Conservation (phyloP, 2,888 invertebrate genomes). For the Parasteatoda lunata region DNA sequence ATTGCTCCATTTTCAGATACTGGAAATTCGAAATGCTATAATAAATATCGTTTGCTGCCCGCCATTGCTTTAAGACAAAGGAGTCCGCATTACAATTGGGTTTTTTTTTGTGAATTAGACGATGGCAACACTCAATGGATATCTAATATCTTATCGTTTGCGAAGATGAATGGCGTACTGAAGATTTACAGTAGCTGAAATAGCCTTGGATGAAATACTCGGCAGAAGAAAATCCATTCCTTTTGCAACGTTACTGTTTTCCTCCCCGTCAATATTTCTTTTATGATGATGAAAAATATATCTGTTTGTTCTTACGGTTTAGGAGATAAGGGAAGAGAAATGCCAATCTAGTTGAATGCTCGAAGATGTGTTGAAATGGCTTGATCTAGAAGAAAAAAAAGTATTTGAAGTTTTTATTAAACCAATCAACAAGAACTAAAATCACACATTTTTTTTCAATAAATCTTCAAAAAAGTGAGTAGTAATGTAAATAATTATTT, state of each 20-base stretch:
- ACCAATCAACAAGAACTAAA: not conserved
- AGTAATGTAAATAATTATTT: not conserved
- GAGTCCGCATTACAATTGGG: constrained; percentile 18
- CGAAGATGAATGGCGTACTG: constrained; percentile 38
- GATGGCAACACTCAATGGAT: constrained; percentile 50
- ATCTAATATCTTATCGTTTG: constrained; percentile 59
- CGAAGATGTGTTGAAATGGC: not conserved
- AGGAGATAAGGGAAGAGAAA: not conserved
- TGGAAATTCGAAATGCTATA: constrained; percentile 52
- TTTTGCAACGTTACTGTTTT: constrained; percentile 10
- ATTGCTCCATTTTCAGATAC: constrained; percentile 63
- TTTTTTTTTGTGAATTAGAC: constrained; percentile 28
- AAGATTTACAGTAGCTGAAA: constrained; percentile 38
- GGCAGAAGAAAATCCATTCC: constrained; percentile 34
- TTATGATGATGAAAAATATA: constrained; percentile 14
- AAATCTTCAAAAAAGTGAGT: not conserved
- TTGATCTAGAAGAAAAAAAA: too few species aligned
- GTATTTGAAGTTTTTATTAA: too few species aligned
- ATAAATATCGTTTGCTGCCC: constrained; percentile 54
- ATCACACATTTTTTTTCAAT: not conserved
- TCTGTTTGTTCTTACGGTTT: constrained; percentile 5
- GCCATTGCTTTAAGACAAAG: constrained; percentile 41
- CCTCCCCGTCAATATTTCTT: not conserved
- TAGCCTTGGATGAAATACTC: not conserved
- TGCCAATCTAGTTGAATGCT: not conserved